Conservation (phyloP, 2,888 invertebrate species). For the Neoitamus cyanurus region DNA sequence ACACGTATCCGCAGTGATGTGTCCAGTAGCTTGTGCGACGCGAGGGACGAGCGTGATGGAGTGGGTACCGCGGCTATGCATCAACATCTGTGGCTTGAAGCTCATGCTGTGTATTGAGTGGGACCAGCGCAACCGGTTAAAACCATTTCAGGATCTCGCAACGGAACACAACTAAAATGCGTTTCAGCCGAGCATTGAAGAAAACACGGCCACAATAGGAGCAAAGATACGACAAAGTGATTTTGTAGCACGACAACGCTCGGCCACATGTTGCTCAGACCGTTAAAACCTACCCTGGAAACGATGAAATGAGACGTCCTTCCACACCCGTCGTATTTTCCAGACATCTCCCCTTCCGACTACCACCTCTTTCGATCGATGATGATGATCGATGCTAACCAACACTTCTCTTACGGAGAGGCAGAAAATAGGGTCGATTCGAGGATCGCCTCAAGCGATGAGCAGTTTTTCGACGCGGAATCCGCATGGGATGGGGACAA, state of each 20-base stretch:
- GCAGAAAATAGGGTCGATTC: too few species aligned
- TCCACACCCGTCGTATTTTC: background rate
- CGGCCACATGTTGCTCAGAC: background rate
- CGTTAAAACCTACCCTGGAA: background rate
- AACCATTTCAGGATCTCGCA: background rate
- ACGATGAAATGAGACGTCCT: background rate
- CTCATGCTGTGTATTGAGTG: background rate
- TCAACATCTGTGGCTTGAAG: background rate
- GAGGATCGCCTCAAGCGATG: too few species aligned
- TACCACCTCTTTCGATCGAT: background rate
- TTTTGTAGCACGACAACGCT: background rate
- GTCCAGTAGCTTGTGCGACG: too few species aligned
- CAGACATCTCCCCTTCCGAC: background rate
- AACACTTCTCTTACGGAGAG: too few species aligned
- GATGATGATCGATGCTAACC: too few species aligned
- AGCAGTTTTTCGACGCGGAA: too few species aligned
- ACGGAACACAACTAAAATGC: background rate
- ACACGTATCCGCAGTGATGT: too few species aligned
- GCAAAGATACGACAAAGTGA: background rate
- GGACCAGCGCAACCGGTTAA: background rate
- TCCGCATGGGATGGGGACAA: too few species aligned
- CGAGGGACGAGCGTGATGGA: too few species aligned
- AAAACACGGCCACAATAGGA: background rate
- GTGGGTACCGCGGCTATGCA: too few species aligned
- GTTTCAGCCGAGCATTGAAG: background rate